Base-by-base conservation (phyloP, 2,797 vertebrate genomes). In the Sebastes hubbsi region DNA sequence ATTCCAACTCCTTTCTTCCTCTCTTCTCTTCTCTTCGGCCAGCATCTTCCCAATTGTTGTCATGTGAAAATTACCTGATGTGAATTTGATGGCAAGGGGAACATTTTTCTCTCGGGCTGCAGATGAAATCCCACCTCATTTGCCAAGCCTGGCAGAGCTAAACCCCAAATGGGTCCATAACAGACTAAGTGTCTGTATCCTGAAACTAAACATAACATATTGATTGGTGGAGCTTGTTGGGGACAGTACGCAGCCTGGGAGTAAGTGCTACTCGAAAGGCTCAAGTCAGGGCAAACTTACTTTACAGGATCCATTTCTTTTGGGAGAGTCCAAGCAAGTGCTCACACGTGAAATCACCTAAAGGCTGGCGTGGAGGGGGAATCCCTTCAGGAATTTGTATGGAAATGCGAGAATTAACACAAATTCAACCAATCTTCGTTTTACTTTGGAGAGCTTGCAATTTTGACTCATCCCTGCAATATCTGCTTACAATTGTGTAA, bases 181-280 rank as follows among this genome's bases (percentile, higher is more conserved):
- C 55, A 72, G 65, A 77, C 18, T 52, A 76, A 81, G 30, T 64
- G 59, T 77, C 55, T 73, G 22, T 85, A 72, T 81, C 75, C 74
- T 56, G 24, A 75, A 74, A 84, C 69, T 64, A 72, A 83, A 89
- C 75, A 78, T 49, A 78, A 85, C 30, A 70, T 77, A 87, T 82
- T 82, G 85, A 85, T 76, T 78, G 52, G 20, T 9, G 14, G 42
- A 75, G 73, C 34, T 72, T 22, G 63, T 61, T 80, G 38, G 27
- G 32, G 36, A 59, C 56, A 65, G 55, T 64, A 29, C 12, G 56
- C 54, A 72, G 27, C 52, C 75, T 67, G 25, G n/a, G 42, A 78
- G 58, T 56, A 52, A 82, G 78, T 60, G 56, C 34, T 63, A 30
- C 79, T 82, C 10, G 2, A 80, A 70, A 82, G 73, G 75, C 46